Base-by-base conservation (phyloP, 2,888 invertebrate species). In the Ecdyonurus torrentis region DNA sequence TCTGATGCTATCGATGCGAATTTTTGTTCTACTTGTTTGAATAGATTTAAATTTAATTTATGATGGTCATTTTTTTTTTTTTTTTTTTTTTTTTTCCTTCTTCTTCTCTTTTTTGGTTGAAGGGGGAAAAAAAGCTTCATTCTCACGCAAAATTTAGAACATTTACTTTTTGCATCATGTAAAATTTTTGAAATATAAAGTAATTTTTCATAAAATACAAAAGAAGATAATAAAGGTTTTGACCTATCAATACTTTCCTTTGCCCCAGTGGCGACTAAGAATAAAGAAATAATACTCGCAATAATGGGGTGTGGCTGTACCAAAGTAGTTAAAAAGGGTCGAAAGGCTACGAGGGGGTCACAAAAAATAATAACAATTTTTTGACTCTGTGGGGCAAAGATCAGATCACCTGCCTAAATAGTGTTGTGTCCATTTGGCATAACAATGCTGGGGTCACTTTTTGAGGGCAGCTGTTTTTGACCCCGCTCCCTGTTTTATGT, bases 321-420 rank as follows among this genome's bases (percentile, higher is more conserved):
- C 37, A 37, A 15, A 37, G 37, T 37, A 37, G 37, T 37, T 37
- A n/a, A 55, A 55, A 55, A 55, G 55, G 55, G 55, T 55, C 55
- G 55, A 20, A 22, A n/a, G 55, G 55, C 19, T 37, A 37, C 15
- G 20, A n/a, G n/a, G 55, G 55, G 55, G 55, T 55, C 55, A 22
- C 55, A 55, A 55, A 55, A 55, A 55, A 55, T 55, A 55, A 55
- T 55, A 22, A 22, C 55, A 55, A 55, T 55, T 55, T n/a, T 37
- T 55, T 55, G 55, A 55, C 55, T 55, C n/a, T 20, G 5, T 10
- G 22, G 55, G 55, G 55, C 22, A 55, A 22, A 37, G 55, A 22
- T 55, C 55, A 55, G 55, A 55, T n/a, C 55, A 55, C 55, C 55
- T 55, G 55, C 55, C 55, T 55, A 55, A n/a, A n/a, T n/a, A n/a